phyloP scores from a whole-genome alignment of 2,113 vertebrate species.

The Hyperopisus bebe region DNA sequence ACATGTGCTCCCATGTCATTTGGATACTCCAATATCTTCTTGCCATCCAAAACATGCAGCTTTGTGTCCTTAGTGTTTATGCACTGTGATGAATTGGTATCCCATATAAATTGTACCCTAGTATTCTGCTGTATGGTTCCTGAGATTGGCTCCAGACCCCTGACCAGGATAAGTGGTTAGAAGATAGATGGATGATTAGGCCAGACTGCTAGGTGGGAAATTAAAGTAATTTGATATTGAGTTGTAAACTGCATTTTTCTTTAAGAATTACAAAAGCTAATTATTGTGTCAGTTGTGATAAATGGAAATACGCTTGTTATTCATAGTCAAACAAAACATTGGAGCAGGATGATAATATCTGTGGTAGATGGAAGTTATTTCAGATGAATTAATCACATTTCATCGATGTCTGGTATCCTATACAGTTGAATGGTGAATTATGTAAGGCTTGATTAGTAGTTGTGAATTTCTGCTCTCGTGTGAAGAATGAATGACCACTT shows the following conservation, averaged over 20 bases:
- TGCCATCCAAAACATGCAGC: not conserved
- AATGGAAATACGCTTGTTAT: not conserved
- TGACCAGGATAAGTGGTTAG: not conserved
- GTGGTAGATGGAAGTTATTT: not conserved
- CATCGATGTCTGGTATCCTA: not conserved
- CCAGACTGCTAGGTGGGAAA: not conserved
- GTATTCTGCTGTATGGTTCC: not conserved
- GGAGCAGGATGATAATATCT: not conserved
- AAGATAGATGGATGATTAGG: not conserved
- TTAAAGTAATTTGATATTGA: not conserved
- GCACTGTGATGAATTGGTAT: not conserved
- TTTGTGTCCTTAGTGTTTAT: not conserved
- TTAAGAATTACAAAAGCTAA: not conserved
- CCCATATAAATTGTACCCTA: not conserved
- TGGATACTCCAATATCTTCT: not conserved
- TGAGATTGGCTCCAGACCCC: not conserved
- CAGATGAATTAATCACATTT: not conserved
- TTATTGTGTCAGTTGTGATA: not conserved
- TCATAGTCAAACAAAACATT: not conserved
- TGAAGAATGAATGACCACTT: not conserved
- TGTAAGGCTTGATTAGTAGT: not conserved
- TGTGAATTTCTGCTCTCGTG: not conserved
- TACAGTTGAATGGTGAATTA: not conserved
- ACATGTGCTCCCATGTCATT: not conserved
- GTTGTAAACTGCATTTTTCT: not conserved